Evolutionary conservation across 2,888 invertebrate species (phyloP), one percentile per base, ranked within the genome.

Genomic region (Malachius bipustulatus): DNA sequence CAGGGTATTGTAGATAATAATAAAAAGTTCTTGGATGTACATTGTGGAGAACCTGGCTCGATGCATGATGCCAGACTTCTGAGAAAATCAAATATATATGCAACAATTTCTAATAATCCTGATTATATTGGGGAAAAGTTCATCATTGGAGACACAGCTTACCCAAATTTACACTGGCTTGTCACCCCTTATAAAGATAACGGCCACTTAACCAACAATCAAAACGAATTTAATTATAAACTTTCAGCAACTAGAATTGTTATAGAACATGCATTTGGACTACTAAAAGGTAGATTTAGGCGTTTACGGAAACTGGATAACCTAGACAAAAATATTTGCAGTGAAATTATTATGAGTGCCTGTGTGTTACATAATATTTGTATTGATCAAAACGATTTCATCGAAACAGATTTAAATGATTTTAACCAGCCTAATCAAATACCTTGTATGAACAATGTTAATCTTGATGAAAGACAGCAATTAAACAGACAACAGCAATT

Each of bases 251-350:
- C 47, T 2, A 36, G 52, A 37, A 46, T 48, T 2, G 40, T 48
- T 8, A 47, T 54, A 4, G 49, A 51, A 42, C 43, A 51, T 41
- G 40, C 51, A 4, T 54, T 54, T 38, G 49, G 47, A 1, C 16
- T 51, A 3, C 35, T 55, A n/a, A 57, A 56, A 40, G 19, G 36
- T 4, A 35, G 55, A 16, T 57, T 53, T 37, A 39, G 46, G 13
- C 44, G 50, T 30, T 32, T 54, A 2, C 41, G 45, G 14, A 41
- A 47, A 27, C 44, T 41, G 2, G 47, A 50, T 26, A 44, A 44
- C 32, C 32, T 30, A 2, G 33, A 47, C n/a, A n/a, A n/a, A n/a
- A n/a, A n/a, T n/a, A n/a, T n/a, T n/a, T n/a, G n/a, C n/a, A n/a
- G n/a, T n/a, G n/a, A n/a, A n/a, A n/a, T n/a, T n/a, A n/a, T n/a